Percentiles rank a stretch among this genome's conserved stretches.
Evolutionary conservation across 37 sponge, comb jelly and placozoan genomes (phyloP).

Genomic region (Spongilla lacustris): DNA sequence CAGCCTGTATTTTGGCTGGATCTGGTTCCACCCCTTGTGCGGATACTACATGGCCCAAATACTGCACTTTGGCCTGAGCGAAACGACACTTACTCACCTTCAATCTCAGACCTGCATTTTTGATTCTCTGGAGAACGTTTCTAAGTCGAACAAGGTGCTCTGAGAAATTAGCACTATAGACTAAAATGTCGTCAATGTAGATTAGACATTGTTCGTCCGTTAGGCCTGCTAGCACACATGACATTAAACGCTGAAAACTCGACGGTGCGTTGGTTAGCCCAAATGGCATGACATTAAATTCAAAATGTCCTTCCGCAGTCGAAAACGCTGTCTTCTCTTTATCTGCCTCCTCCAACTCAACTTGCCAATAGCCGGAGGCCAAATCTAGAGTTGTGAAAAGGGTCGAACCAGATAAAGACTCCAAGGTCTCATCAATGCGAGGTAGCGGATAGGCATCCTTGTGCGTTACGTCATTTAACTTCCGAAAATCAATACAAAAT

Average conservation of each 20-base stretch:
- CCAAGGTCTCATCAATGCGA: constrained; percentile 58
- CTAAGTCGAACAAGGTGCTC: constrained; percentile 11
- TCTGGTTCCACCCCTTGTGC: constrained; percentile 20
- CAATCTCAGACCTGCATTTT: constrained; percentile 15
- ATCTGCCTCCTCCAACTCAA: constrained; percentile 14
- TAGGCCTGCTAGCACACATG: constrained; percentile 31
- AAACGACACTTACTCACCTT: constrained; percentile 15
- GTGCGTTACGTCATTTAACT: constrained; percentile 54
- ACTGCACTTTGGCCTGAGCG: neutral
- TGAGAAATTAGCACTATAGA: constrained; percentile 28
- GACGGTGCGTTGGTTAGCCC: constrained; percentile 63
- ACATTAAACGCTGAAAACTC: constrained; percentile 59
- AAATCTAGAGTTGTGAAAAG: constrained; percentile 62
- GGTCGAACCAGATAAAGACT: constrained; percentile 20
- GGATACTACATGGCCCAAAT: constrained; percentile 35
- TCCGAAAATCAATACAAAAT: constrained; percentile 55
- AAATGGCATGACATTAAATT: constrained; percentile 72
- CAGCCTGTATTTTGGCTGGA: constrained; percentile 20
- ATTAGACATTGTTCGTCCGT: constrained; percentile 24
- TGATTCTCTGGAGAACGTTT: constrained; percentile 8
- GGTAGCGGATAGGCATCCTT: constrained; percentile 55
- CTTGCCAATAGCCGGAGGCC: constrained; percentile 67
- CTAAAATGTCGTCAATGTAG: constrained; percentile 60
- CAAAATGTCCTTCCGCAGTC: constrained; percentile 49
- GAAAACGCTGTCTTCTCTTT: constrained; percentile 65